phyloP scores from a whole-genome alignment of 2,888 invertebrate species.

The Agriopis leucophaearia region DNA sequence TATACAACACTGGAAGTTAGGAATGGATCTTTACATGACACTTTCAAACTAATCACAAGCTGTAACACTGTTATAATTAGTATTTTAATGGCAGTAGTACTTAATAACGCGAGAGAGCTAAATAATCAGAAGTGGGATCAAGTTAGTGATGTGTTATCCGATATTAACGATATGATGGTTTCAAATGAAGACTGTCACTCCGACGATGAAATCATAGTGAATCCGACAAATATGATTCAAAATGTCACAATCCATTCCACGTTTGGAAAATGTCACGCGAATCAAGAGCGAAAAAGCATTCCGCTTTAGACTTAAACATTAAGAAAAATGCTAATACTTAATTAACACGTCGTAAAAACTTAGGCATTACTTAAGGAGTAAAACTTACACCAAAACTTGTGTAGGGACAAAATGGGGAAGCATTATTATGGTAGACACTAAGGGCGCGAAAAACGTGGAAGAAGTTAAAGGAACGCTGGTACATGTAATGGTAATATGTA shows the following conservation, averaged over 20 bases:
- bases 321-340: constrained; percentile 82
- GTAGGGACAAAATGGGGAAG: constrained; percentile 53
- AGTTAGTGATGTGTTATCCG: neutral
- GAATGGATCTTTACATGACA: constrained; percentile 51
- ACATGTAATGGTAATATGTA: constrained; percentile 47
- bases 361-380: constrained; percentile 82
- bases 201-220: constrained; percentile 9
- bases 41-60: constrained; percentile 28
- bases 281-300: constrained; percentile 67
- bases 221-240: constrained; percentile 25
- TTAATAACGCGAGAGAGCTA: constrained; percentile 27
- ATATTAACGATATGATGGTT: constrained; percentile 11
- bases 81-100: constrained; percentile 20
- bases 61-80: neutral
- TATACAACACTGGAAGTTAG: constrained; percentile 69
- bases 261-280: constrained; percentile 34
- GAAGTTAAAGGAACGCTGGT: constrained; percentile 48
- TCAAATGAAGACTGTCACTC: constrained; percentile 8
- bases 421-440: constrained; percentile 53
- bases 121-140: constrained; percentile 10
- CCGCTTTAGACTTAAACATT: constrained; percentile 77
- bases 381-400: constrained; percentile 72
- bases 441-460: constrained; percentile 40
- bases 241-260: constrained; percentile 43
- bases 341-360: constrained; percentile 80